Evolutionary conservation across 1,140 invertebrate genomes (phyloP).

Genomic region (Drosophila pruinosa): DNA sequence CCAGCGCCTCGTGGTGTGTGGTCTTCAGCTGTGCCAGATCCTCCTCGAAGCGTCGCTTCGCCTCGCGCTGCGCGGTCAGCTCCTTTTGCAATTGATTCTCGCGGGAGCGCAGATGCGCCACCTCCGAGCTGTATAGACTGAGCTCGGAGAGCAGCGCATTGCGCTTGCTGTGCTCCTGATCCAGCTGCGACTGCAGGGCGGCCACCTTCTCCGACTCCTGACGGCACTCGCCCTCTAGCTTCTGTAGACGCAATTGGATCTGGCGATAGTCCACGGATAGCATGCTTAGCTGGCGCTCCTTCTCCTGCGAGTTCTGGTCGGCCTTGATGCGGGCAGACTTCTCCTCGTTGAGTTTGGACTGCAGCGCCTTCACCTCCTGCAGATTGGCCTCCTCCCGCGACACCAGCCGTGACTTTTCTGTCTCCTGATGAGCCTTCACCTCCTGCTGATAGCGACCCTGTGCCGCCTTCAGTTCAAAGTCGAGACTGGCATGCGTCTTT

Average conservation of each 20-base stretch:
- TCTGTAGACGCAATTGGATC: conserved; percentile 94
- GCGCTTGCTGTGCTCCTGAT: conserved; percentile 92
- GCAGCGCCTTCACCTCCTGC: conserved; percentile 92
- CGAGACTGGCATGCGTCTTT: conserved; percentile 93
- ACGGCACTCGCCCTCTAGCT: conserved; percentile 93
- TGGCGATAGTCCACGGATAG: conserved; percentile 96
- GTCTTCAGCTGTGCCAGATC: conserved; percentile 91
- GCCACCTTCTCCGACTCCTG: conserved; percentile 94
- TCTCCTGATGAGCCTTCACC: conserved; percentile 93
- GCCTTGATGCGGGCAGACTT: conserved; percentile 92
- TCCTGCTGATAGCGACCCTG: conserved; percentile 95
- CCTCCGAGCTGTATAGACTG: conserved; percentile 88
- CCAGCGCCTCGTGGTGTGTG: conserved; percentile 78
- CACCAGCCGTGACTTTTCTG: conserved; percentile 91
- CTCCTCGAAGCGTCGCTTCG: conserved; percentile 89
- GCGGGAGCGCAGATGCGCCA: conserved; percentile 88
- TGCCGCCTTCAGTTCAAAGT: conserved; percentile 93
- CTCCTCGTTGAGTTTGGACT: conserved; percentile 95
- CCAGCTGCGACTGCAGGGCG: conserved; percentile 91
- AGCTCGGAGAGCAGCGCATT: conserved; percentile 89
- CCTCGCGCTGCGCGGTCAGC: conserved; percentile 87
- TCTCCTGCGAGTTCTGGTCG: conserved; percentile 93
- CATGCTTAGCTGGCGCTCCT: conserved; percentile 97
- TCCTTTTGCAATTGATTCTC: conserved; percentile 91
- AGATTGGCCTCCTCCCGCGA: conserved; percentile 95